Evolutionary conservation across 2,888 invertebrate species (phyloP), one percentile per base, ranked within the genome.

Genomic region (Ophraella communa): DNA sequence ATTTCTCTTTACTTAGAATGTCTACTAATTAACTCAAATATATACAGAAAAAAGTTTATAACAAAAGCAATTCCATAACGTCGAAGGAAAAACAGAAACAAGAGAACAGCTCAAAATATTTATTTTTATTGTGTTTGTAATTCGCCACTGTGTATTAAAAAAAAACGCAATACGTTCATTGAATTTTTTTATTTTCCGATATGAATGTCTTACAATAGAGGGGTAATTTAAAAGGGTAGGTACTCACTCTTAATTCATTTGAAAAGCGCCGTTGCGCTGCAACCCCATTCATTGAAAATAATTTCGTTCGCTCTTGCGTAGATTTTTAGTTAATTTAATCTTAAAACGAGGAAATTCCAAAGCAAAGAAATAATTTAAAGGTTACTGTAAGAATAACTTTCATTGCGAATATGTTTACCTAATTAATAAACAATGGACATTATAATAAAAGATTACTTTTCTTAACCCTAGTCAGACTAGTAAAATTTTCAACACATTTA

Each of bases 21-120:
- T 69, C 63, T 68, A 69, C 73, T 72, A 74, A 74, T 74, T 74
- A 74, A 73, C 74, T 71, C 69, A 73, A 72, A 74, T 71, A 73
- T 73, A 72, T 70, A 10, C 67, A n/a, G n/a, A n/a, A n/a, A 71
- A 71, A 72, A 70, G 62, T 65, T 64, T 65, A 39, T 66, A 60
- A 71, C 72, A 67, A 72, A n/a, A 65, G 62, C 64, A 64, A 64
- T 67, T 60, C 67, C 64, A 63, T 60, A 65, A 62, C 64, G 63
- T 62, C 59, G 58, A 68, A 66, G 62, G 66, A 63, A 60, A 67
- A 68, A n/a, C n/a, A n/a, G n/a, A n/a, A n/a, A n/a, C n/a, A 66
- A 57, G 42, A 57, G 65, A 63, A 60, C 62, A 30, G 62, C 64
- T 62, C 63, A 52, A 64, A 65, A 69, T 69, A 69, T 69, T 65